Evolutionary conservation across 2,888 invertebrate genomes (phyloP), one percentile per base, ranked within the genome.

Genomic region (Eilema griseolum): DNA sequence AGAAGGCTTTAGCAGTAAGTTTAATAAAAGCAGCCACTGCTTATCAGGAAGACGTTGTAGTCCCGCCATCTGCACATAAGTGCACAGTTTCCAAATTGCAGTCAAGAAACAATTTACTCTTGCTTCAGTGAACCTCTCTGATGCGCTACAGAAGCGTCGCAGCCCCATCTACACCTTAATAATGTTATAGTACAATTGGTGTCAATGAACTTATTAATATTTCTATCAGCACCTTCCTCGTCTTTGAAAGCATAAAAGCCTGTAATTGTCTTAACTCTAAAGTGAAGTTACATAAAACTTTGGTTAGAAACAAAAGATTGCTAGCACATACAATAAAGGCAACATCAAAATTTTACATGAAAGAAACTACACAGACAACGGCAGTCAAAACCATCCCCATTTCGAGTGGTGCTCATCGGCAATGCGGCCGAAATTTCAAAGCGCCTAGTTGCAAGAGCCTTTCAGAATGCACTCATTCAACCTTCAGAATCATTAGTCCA

Each of bases 401-500:
- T 78, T 81, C 68, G 77, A 84, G 84, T 80, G 80, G 76, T 79
- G 70, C 80, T 83, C 83, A 82, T 77, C 73, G 78, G 74, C 77
- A 82, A 84, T 85, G 85, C 81, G 78, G 75, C 79, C 83, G 77
- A 80, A 85, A 83, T 85, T 83, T 84, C 84, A 88, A 88, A 81
- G 86, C 81, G 80, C 75, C 81, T 81, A 83, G 88, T 86, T 88
- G 88, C 89, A 89, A 88, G 89, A 84, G 85, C 80, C 72, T 82
- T 82, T 89, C 87, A 87, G 86, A 86, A 89, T 89, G 89, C 88
- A 89, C 74, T 86, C 88, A 91, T 92, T 92, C 90, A 92, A 85
- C 80, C 84, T 83, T 83, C 87, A 83, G 85, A 89, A 88, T 89
- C 91, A 92, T 92, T 93, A 93, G 88, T 87, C 89, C 88, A 93